Percentiles rank a stretch among this genome's conserved stretches.
These are phyloP conservation scores for Pristionchus entomophagus DNA, from an alignment of 2,888 invertebrate genomes.

Conservation along the genomic window DNA sequence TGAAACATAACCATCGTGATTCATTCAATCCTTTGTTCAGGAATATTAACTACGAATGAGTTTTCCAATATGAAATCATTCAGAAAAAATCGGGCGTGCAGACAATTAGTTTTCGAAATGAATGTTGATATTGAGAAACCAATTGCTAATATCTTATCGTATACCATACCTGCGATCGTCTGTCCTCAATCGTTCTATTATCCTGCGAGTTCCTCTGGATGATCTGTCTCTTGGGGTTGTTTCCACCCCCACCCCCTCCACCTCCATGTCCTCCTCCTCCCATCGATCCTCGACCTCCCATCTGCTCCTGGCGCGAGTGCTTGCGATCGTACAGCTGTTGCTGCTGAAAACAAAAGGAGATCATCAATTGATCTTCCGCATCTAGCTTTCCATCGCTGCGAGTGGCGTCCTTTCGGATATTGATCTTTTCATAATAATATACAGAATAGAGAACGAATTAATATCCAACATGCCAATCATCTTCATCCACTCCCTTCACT, in stretches of 20 bases:
- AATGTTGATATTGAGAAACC: too few species aligned
- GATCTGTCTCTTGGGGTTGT: background rate
- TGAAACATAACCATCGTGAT: background rate
- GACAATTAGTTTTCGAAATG: too few species aligned
- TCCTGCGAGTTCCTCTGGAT: conserved; percentile 26
- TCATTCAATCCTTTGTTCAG: too few species aligned
- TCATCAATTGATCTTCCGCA: background rate
- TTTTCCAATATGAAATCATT: too few species aligned
- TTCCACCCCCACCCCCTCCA: conserved; percentile 28
- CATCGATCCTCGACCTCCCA: too few species aligned
- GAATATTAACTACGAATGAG: too few species aligned
- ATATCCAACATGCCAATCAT: background rate
- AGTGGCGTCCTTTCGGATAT: too few species aligned
- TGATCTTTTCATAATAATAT: too few species aligned
- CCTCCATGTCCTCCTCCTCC: conserved; percentile 21
- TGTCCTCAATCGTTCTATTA: background rate
- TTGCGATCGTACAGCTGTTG: conserved; percentile 15
- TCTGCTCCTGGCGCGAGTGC: conserved; percentile 10
- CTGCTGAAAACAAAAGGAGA: background rate
- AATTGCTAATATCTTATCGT: too few species aligned
- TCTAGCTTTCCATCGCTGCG: background rate
- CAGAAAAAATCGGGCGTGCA: too few species aligned
- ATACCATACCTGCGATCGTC: conserved; percentile 13
- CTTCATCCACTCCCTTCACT: conserved; percentile 6
- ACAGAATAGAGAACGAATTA: too few species aligned